A percentile compares a stretch with the other conserved stretches of the same genome.
Evolutionary conservation across 2,888 invertebrate genomes (phyloP).

Genomic region (Caenorhabditis doughertyi): DNA sequence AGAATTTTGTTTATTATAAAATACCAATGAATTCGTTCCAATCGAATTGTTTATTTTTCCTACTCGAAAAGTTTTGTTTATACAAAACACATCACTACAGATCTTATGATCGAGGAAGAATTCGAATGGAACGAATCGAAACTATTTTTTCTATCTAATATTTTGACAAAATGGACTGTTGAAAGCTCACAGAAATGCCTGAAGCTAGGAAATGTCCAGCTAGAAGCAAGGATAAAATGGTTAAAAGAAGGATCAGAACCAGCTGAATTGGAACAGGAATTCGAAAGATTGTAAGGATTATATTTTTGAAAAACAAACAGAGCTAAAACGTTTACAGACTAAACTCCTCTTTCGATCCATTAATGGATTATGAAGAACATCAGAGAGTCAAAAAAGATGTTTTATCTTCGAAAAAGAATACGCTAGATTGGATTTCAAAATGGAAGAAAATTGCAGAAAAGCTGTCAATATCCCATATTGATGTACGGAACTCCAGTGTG

Average conservation of each 20-base stretch:
- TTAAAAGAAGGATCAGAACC: constrained; percentile 3
- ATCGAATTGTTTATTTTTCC: constrained; percentile 25
- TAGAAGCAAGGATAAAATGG: constrained; percentile 13
- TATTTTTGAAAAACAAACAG: too few species aligned
- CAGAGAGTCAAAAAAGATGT: constrained; percentile 36
- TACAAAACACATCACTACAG: neutral
- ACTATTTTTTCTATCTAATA: neutral
- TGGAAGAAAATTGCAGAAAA: constrained; percentile 42
- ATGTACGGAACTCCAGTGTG: too few species aligned
- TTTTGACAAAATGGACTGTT: neutral
- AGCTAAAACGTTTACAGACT: constrained; percentile 18
- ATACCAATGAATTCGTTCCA: neutral
- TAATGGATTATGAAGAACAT: constrained; percentile 58
- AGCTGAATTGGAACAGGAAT: constrained; percentile 25
- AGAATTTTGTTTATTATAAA: neutral
- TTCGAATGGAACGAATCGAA: constrained; percentile 58
- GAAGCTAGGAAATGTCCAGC: constrained; percentile 6
- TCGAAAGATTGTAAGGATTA: constrained; percentile 50
- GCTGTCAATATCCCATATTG: constrained; percentile 31
- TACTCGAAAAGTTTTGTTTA: neutral
- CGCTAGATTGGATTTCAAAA: neutral
- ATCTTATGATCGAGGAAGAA: constrained; percentile 34
- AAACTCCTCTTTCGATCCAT: constrained; percentile 28
- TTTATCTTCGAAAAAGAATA: constrained; percentile 4
- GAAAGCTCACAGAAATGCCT: neutral